Evolutionary conservation across 1,140 invertebrate genomes (phyloP).

Genomic region (Magallana ariakensis): DNA sequence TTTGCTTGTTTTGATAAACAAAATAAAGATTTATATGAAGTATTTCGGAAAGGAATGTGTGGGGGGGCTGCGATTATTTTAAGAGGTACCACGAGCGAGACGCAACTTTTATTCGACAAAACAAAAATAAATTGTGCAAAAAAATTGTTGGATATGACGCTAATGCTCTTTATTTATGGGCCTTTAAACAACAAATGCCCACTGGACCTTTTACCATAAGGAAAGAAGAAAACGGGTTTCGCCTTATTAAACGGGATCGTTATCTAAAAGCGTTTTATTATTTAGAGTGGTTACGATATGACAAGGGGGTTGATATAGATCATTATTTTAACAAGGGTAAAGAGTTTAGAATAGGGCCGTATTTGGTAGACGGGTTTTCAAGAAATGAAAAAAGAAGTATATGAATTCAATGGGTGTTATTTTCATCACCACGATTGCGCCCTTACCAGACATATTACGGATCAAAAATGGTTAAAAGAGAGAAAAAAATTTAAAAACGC

Average conservation of each 20-base stretch:
- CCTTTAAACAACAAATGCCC: constrained; percentile 53
- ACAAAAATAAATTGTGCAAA: constrained; percentile 24
- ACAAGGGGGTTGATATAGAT: too few species aligned
- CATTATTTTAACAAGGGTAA: not conserved
- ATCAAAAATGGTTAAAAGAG: not conserved
- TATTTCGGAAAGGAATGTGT: constrained; percentile 37
- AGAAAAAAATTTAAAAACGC: not conserved
- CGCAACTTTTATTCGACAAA: constrained; percentile 37
- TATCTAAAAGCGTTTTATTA: constrained; percentile 49
- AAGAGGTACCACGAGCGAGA: constrained; percentile 47
- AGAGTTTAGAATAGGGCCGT: constrained; percentile 3
- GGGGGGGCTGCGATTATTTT: constrained; percentile 56
- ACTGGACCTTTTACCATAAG: constrained; percentile 51
- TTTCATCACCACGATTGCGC: constrained; percentile 51
- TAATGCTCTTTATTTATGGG: constrained; percentile 59
- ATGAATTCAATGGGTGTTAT: constrained; percentile 55
- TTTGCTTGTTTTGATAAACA: constrained; percentile 40
- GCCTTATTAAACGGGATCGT: constrained; percentile 19
- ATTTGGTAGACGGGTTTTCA: constrained; percentile 49
- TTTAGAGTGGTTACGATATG: constrained; percentile 40
- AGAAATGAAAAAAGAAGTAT: constrained; percentile 14
- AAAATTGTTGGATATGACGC: constrained; percentile 57
- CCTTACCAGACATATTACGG: constrained; percentile 31
- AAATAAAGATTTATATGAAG: constrained; percentile 52
- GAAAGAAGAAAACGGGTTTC: not conserved